Percentiles rank a stretch among this genome's conserved stretches.
Evolutionary conservation across 2,888 invertebrate species (phyloP).

Genomic region (Carpatolechia fugitivella): DNA sequence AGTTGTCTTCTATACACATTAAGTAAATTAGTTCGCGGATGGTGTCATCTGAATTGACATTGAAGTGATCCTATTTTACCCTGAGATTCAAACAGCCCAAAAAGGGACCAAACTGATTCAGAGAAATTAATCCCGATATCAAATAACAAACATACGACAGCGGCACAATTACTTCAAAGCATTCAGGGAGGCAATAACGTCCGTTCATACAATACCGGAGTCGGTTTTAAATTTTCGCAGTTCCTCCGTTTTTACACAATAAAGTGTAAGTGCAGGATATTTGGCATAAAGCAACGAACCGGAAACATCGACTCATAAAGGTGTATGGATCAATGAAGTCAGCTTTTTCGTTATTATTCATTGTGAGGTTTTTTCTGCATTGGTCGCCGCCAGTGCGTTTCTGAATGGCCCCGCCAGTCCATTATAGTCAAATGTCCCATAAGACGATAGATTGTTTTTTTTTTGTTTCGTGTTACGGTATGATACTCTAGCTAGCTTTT

Average conservation of each 20-base stretch:
- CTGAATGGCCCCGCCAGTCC: slow-evolving; percentile 36
- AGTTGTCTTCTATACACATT: not conserved
- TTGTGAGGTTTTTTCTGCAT: slow-evolving; percentile 3
- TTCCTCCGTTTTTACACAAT: slow-evolving; percentile 34
- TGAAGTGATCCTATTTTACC: too few species aligned
- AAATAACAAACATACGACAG: slow-evolving; percentile 33
- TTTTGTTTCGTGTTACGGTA: slow-evolving; percentile 16
- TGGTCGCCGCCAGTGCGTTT: slow-evolving; percentile 20
- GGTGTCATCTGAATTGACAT: too few species aligned
- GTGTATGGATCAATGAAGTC: slow-evolving; percentile 37
- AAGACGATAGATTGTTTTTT: slow-evolving; percentile 31
- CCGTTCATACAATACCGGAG: slow-evolving; percentile 21
- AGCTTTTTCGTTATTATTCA: slow-evolving; percentile 28
- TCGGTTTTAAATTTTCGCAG: slow-evolving; percentile 24
- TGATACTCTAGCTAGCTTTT: not conserved
- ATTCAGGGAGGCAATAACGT: slow-evolving; percentile 13
- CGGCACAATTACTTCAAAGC: slow-evolving; percentile 28
- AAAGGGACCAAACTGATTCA: slow-evolving; percentile 20
- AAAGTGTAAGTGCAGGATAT: slow-evolving; percentile 17
- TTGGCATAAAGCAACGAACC: slow-evolving; percentile 41
- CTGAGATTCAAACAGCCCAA: slow-evolving; percentile 23
- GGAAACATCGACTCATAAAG: slow-evolving; percentile 40
- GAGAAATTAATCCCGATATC: slow-evolving; percentile 34
- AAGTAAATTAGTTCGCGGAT: too few species aligned
- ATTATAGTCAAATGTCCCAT: slow-evolving; percentile 46